phyloP scores from a whole-genome alignment of 2,888 invertebrate species.

The Amiota communis region DNA sequence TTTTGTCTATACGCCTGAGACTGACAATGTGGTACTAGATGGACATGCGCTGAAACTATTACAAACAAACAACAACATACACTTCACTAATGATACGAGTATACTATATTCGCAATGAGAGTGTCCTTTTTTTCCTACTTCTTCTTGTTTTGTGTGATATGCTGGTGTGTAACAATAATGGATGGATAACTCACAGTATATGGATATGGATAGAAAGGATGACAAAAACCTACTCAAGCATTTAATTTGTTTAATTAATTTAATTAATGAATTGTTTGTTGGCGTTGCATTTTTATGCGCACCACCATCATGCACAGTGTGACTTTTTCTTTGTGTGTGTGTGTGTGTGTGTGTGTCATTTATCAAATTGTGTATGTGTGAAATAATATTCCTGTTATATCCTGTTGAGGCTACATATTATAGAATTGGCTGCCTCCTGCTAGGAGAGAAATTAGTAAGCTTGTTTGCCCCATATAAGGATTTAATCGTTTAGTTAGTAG shows the following conservation, averaged over 20 bases:
- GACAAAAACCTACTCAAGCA: conserved; percentile 39
- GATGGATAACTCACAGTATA: no score
- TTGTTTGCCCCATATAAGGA: background rate
- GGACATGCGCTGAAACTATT: background rate
- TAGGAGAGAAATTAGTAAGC: background rate
- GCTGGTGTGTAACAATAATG: background rate
- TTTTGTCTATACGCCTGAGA: background rate
- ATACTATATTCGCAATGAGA: no score
- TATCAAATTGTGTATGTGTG: background rate
- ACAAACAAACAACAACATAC: no score
- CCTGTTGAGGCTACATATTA: background rate
- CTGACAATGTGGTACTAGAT: conserved; percentile 4
- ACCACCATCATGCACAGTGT: conserved; percentile 6
- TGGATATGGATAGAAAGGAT: no score
- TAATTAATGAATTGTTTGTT: conserved; percentile 69
- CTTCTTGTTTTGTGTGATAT: background rate
- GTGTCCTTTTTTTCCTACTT: background rate
- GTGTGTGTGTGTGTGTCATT: background rate
- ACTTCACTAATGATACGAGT: no score
- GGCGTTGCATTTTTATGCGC: conserved; percentile 47
- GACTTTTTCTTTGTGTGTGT: background rate
- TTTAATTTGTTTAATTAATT: conserved; percentile 70
- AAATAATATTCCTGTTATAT: background rate
- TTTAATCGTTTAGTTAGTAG: background rate
- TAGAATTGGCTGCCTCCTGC: background rate